A percentile compares a stretch with the other conserved stretches of the same genome.
These are phyloP conservation scores for Archilochus colubris DNA, from an alignment of 2,113 vertebrate species.

Conservation along the genomic window DNA sequence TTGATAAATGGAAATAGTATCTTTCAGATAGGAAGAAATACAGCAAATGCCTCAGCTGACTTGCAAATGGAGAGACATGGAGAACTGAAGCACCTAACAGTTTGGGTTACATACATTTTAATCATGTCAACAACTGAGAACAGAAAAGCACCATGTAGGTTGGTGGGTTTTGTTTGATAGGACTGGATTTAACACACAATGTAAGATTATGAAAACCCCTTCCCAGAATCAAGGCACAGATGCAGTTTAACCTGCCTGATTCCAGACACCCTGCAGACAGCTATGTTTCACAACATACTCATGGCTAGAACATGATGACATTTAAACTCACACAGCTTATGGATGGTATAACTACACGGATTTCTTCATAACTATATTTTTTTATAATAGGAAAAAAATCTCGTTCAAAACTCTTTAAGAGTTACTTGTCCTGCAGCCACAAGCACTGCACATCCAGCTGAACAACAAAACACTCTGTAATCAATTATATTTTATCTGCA, in stretches of 20 bases:
- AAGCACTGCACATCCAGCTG: not conserved
- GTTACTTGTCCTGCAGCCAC: not conserved
- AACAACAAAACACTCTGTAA: constrained; percentile 4
- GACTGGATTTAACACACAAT: not conserved
- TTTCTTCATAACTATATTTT: not conserved
- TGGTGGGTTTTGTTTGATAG: not conserved
- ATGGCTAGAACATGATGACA: not conserved
- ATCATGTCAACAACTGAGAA: not conserved
- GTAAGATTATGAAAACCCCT: not conserved
- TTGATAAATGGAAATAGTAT: not conserved
- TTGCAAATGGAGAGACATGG: not conserved
- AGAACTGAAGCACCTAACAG: not conserved
- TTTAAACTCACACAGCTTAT: not conserved
- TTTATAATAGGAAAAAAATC: not conserved
- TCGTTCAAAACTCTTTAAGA: not conserved
- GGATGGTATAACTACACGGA: not conserved
- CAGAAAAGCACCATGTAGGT: not conserved
- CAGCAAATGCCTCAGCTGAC: not conserved
- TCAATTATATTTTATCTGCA: constrained; percentile 13
- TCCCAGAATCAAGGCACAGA: not conserved
- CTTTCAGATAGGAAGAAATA: not conserved
- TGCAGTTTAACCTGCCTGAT: not conserved
- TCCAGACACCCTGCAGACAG: not conserved
- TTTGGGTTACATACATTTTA: not conserved
- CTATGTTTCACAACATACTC: not conserved